Conservation (phyloP, 2,888 invertebrate genomes). For the Apamea epomidion region DNA sequence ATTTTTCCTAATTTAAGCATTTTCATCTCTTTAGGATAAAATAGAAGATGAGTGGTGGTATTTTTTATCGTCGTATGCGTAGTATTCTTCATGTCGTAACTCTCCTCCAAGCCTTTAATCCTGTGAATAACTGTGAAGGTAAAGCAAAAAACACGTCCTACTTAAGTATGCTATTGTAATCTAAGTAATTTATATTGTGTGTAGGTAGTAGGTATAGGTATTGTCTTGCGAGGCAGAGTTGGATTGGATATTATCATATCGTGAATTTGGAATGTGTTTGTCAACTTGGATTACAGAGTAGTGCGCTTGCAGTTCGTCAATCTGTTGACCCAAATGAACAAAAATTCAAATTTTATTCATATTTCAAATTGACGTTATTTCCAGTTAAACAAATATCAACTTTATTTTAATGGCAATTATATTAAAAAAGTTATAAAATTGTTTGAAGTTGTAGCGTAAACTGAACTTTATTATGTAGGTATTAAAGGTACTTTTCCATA, state of each 20-base stretch:
- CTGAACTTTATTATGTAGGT: no score
- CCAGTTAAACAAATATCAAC: no score
- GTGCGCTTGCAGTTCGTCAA: neutral
- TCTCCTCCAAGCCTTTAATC: neutral
- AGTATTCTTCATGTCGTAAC: neutral
- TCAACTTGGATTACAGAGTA: neutral
- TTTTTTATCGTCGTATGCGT: neutral
- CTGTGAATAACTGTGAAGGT: neutral
- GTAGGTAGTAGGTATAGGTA: neutral
- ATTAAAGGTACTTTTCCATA: no score
- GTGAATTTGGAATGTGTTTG: constrained; percentile 5
- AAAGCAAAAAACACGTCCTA: neutral
- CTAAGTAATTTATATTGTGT: neutral
- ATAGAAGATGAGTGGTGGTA: no score
- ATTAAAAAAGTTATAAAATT: no score
- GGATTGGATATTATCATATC: no score
- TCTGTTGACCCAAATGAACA: neutral
- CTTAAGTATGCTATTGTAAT: neutral
- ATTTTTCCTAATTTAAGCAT: neutral
- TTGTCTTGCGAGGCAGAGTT: neutral
- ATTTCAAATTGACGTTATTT: no score
- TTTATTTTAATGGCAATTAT: no score
- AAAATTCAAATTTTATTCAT: no score
- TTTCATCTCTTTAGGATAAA: neutral
- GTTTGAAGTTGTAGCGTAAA: no score